Evolutionary conservation across 2,113 vertebrate genomes (phyloP).

Genomic region (Felis chaus): DNA sequence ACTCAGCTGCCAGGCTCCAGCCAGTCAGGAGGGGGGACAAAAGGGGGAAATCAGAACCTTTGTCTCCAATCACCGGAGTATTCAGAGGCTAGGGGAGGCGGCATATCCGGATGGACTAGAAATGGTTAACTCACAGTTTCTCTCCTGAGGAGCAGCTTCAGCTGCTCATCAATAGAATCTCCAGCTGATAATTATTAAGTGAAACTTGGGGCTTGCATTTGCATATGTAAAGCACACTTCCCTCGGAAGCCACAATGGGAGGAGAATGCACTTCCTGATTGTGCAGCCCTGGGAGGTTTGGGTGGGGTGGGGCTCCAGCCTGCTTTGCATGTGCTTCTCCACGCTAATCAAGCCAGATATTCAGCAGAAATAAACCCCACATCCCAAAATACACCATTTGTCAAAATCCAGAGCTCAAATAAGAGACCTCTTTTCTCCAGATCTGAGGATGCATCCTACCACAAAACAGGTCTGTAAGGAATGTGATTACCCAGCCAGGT

Average conservation of each 20-base stretch:
- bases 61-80: not conserved
- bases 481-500: not conserved
- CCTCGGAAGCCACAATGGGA: slow-evolving; percentile 79
- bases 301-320: slow-evolving; percentile 69
- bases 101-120: not conserved
- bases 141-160: slow-evolving; percentile 83
- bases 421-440: not conserved
- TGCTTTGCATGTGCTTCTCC: slow-evolving; percentile 75
- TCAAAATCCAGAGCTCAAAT: slow-evolving; percentile 43
- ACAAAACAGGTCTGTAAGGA: not conserved
- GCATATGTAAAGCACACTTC: slow-evolving; percentile 84
- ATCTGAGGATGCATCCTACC: not conserved
- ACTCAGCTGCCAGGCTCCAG: not conserved
- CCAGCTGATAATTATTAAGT: slow-evolving; percentile 90
- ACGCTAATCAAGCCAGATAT: slow-evolving; percentile 78
- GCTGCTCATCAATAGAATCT: slow-evolving; percentile 87
- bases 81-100: not conserved
- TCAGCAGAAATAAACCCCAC: slow-evolving; percentile 75
- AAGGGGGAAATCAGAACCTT: not conserved
- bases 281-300: slow-evolving; percentile 68
- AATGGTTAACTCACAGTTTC: slow-evolving; percentile 80
- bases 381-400: slow-evolving; percentile 49
- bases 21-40: not conserved
- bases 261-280: slow-evolving; percentile 82
- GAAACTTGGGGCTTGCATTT: slow-evolving; percentile 84